Percentiles rank a stretch among this genome's conserved stretches.
These are phyloP conservation scores for Tachystola acroxantha DNA, from an alignment of 2,888 invertebrate genomes.

Conservation along the genomic window DNA sequence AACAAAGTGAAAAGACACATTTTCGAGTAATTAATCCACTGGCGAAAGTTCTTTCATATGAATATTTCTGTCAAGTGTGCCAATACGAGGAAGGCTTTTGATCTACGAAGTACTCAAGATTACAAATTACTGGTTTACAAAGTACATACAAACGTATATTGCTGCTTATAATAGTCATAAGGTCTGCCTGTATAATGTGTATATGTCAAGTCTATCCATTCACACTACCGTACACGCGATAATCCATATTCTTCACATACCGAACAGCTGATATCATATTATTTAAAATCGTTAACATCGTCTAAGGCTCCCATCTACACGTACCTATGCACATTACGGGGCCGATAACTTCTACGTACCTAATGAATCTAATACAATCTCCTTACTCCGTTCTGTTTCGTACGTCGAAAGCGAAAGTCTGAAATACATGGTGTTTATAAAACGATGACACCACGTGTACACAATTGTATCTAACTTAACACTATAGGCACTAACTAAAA, in stretches of 20 bases:
- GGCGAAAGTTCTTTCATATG: too few relatives aligned
- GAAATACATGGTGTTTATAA: slow-evolving; percentile 35
- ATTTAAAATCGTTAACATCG: slow-evolving; percentile 6
- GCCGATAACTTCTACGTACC: slow-evolving; percentile 39
- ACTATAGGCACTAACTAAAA: slow-evolving; percentile 73
- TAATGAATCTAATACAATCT: slow-evolving; percentile 42
- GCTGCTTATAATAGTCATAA: neutral
- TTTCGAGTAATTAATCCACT: too few relatives aligned
- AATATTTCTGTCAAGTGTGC: too few relatives aligned
- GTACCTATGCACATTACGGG: slow-evolving; percentile 31
- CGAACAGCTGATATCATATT: neutral
- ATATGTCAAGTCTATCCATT: too few relatives aligned
- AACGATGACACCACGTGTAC: slow-evolving; percentile 38
- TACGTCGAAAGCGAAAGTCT: slow-evolving; percentile 35
- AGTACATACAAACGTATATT: too few relatives aligned
- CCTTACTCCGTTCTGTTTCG: slow-evolving; percentile 26
- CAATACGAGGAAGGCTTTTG: too few relatives aligned
- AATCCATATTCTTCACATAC: too few relatives aligned
- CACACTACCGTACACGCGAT: too few relatives aligned
- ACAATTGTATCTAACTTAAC: slow-evolving; percentile 67
- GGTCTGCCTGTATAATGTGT: too few relatives aligned
- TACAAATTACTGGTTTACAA: too few relatives aligned
- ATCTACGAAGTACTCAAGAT: too few relatives aligned
- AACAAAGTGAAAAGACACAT: too few relatives aligned
- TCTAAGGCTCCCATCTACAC: slow-evolving; percentile 35